Evolutionary conservation across 2,797 vertebrate species (phyloP).

Genomic region (Peromyscus eremicus): DNA sequence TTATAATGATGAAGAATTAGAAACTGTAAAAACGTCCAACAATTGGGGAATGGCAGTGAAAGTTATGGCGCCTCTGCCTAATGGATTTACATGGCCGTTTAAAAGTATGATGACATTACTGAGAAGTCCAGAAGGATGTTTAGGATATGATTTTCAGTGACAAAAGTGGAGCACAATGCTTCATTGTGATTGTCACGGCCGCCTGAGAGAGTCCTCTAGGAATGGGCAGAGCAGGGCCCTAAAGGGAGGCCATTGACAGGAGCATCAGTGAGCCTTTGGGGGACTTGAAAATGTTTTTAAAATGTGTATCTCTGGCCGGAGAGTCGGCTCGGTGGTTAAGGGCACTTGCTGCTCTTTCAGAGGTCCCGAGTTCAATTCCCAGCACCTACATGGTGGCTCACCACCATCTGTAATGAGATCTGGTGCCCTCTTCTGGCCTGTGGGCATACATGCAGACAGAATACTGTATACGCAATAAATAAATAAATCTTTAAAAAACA

Average conservation of each 20-base stretch:
- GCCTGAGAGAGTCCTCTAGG: background rate
- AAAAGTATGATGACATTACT: slow-evolving; percentile 78
- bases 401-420: too few relatives aligned
- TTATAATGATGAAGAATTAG: slow-evolving; percentile 81
- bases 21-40: slow-evolving; percentile 80
- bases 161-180: slow-evolving; percentile 34
- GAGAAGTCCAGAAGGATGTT: slow-evolving; percentile 70
- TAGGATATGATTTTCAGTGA: slow-evolving; percentile 60
- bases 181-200: slow-evolving; percentile 44
- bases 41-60: slow-evolving; percentile 60
- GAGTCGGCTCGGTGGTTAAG: too few relatives aligned
- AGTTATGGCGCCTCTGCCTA: slow-evolving; percentile 71
- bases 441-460: too few relatives aligned
- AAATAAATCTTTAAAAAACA: too few relatives aligned
- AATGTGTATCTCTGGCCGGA: background rate
- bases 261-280: background rate
- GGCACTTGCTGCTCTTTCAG: too few relatives aligned
- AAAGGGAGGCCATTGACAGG: background rate
- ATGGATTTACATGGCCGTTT: slow-evolving; percentile 77
- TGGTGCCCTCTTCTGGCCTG: too few relatives aligned
- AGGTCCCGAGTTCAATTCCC: too few relatives aligned
- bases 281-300: background rate
- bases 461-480: too few relatives aligned
- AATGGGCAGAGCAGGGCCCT: background rate
- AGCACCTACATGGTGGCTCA: too few relatives aligned